Base-by-base conservation (phyloP, 2,888 invertebrate genomes). In the Lasius platythorax region DNA sequence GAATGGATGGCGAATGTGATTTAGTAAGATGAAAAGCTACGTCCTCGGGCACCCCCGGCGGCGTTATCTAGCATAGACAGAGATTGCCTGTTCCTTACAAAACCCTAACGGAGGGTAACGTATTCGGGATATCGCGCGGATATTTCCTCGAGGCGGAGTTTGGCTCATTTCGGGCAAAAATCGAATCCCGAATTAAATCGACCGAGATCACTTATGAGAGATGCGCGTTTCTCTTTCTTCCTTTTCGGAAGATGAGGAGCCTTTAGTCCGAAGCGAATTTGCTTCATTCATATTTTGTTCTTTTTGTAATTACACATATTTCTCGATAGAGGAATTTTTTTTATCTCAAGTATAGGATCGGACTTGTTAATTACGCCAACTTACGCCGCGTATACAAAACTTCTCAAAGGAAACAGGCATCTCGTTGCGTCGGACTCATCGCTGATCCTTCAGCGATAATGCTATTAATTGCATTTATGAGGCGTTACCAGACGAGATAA, bases 11-110 rank as follows among this genome's bases (percentile, higher is more conserved):
- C 75, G 88, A 84, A 53, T n/a, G 91, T 93, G 92, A 93, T 93
- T 93, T 93, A 92, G 91, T 91, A 93, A 93, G 93, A 93, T 92
- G 92, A 93, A 93, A 93, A 92, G 93, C 93, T 88, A 89, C 88
- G 91, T 90, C 85, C 88, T 84, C 82, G 61, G 75, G 56, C 53
- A 81, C 87, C 87, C 79, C 83, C 73, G 87, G 85, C 88, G 90
- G 89, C 91, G 93, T 93, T 93, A 93, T 93, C 93, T 93, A 91
- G 90, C 92, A 88, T 91, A 91, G 93, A 91, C 93, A 93, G 93
- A 93, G 93, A 93, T 93, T 93, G 93, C 92, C 91, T 91, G 92
- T 89, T 92, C 90, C 92, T 92, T 92, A 90, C 87, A 90, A 90
- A 91, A 91, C 89, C 90, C 88, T 89, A 79, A 76, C 88, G 86